Percentiles rank a stretch among this genome's conserved stretches.
Conservation (phyloP, 2,888 invertebrate species). For the Sarcophaga caerulescens region DNA sequence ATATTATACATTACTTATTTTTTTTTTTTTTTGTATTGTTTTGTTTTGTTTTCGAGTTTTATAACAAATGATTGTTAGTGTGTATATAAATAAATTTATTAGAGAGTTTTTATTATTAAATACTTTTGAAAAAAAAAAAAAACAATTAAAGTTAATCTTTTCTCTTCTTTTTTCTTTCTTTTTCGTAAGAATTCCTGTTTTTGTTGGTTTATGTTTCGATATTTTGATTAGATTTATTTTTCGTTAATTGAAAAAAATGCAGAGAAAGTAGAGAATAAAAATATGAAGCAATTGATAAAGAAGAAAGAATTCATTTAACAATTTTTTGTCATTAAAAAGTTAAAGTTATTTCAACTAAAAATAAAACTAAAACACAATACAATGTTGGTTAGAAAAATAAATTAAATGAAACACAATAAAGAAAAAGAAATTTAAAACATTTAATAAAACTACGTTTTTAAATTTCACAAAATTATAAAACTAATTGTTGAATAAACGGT, state of each 20-base stretch:
- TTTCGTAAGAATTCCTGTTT: conserved; percentile 78
- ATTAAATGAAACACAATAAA: not conserved
- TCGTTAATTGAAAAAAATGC: conserved; percentile 73
- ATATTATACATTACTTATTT: not conserved
- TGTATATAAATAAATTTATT: conserved; percentile 71
- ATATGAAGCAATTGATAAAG: conserved; percentile 78
- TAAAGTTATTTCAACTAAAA: conserved; percentile 61
- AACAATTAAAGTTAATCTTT: conserved; percentile 70
- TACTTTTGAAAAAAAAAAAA: conserved; percentile 32
- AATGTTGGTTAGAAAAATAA: conserved; percentile 32
- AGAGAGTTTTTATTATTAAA: conserved; percentile 67
- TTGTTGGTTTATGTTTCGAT: conserved; percentile 53
- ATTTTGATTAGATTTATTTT: conserved; percentile 48
- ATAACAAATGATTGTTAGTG: conserved; percentile 70
- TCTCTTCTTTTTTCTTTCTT: conserved; percentile 79
- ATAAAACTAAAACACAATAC: conserved; percentile 38
- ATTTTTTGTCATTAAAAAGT: conserved; percentile 67
- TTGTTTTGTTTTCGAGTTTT: conserved; percentile 56
- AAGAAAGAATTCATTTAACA: conserved; percentile 73
- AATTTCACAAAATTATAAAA: conserved; percentile 47
- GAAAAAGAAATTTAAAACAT: conserved; percentile 42
- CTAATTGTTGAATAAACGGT: conserved; percentile 32
- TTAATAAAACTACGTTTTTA: conserved; percentile 52
- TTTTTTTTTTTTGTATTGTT: conserved; percentile 11
- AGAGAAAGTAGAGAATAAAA: conserved; percentile 80